Conservation (phyloP, 2,113 vertebrate species). For the Neopipo cinnamomea region DNA sequence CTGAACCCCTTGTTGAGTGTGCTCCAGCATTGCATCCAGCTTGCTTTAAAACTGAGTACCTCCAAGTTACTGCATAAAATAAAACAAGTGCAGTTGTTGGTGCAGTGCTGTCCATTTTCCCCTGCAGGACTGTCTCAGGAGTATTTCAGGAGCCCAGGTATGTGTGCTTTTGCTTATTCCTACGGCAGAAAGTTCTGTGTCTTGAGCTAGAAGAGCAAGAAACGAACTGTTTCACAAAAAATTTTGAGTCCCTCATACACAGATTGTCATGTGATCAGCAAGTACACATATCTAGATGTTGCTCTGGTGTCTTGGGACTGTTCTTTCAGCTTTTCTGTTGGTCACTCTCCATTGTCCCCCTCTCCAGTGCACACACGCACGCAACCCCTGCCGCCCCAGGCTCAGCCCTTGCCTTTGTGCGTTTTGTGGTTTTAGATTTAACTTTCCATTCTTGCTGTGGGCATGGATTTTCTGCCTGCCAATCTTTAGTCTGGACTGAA, state of each 20-base stretch:
- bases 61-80: background rate
- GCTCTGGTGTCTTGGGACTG: background rate
- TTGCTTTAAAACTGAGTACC: background rate
- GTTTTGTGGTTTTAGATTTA: background rate
- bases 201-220: background rate
- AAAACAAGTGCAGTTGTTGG: background rate
- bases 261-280: background rate
- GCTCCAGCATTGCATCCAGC: background rate
- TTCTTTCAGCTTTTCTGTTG: background rate
- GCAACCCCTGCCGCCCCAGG: rapidly evolving
- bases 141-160: background rate
- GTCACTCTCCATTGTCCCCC: background rate
- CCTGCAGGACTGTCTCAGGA: background rate
- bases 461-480: background rate
- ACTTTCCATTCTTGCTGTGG: background rate
- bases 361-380: rapidly evolving
- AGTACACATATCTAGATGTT: background rate
- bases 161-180: background rate
- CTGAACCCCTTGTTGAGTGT: background rate
- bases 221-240: background rate
- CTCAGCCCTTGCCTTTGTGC: background rate
- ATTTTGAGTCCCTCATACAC: background rate
- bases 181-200: background rate
- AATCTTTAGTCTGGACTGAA: background rate
- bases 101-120: background rate